Evolutionary conservation across 2,888 invertebrate species (phyloP).

Genomic region (Tolmerus cingulatus): DNA sequence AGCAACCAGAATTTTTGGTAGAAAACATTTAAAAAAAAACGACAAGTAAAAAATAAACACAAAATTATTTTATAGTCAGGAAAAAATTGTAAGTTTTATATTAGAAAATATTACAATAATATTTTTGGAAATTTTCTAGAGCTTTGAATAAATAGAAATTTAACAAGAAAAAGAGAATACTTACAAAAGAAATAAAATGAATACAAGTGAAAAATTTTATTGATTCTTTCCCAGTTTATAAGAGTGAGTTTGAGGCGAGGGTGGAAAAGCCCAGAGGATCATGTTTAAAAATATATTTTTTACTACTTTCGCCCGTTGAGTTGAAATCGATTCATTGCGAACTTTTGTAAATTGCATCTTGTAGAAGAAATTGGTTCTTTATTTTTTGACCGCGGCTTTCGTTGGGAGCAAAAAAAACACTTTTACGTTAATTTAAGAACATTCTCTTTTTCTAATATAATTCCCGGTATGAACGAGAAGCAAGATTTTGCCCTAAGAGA

Average conservation of each 20-base stretch:
- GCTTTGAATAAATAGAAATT: slow-evolving; percentile 15
- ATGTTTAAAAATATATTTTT: not conserved
- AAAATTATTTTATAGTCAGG: slow-evolving; percentile 9
- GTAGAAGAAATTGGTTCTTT: not conserved
- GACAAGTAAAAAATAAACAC: slow-evolving; percentile 4
- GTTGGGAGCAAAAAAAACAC: not conserved
- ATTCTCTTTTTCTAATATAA: not conserved
- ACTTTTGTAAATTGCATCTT: not conserved
- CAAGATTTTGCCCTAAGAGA: slow-evolving; percentile 8
- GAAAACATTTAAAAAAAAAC: slow-evolving; percentile 5
- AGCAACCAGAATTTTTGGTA: slow-evolving; percentile 20
- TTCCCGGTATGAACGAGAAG: not conserved
- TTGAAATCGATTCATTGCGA: not conserved
- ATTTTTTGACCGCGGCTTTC: not conserved
- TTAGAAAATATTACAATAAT: slow-evolving; percentile 13
- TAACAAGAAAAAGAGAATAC: slow-evolving; percentile 9
- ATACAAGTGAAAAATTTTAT: not conserved
- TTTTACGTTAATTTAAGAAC: not conserved
- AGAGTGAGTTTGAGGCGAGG: not conserved
- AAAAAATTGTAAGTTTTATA: slow-evolving; percentile 25
- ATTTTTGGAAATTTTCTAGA: slow-evolving; percentile 22
- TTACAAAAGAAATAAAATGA: not conserved
- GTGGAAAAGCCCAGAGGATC: not conserved
- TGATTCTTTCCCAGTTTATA: not conserved
- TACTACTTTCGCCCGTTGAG: not conserved